Base-by-base conservation (phyloP, 2,113 vertebrate species). In the Naja naja region DNA sequence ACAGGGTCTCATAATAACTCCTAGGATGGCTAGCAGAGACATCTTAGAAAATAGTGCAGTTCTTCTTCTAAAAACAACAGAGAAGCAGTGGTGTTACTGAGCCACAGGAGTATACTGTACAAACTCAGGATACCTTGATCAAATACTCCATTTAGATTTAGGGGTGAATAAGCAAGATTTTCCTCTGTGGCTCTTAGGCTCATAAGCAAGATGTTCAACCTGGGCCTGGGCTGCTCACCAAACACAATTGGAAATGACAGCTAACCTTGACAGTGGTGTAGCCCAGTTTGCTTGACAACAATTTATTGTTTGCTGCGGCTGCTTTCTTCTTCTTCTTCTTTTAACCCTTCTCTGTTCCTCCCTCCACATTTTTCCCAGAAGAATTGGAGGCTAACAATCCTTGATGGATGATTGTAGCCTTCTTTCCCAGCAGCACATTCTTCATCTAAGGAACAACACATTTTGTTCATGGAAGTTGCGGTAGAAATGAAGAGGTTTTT, bases 361-460 rank as follows among this genome's bases (percentile, higher is more conserved):
- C 88, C 10, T 91, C 11, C 87, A 34, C 52, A 3, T 4, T 92
- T 93, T 94, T 87, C 49, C 55, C 93, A 94, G 89, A 94, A 94
- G 93, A 93, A 90, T 86, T 81, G 95, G 93, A 96, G 3, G 47
- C 91, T 95, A 95, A 95, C 91, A 95, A 34, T 96, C 96, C 95
- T 95, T 97, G 93, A 96, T 94, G 90, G 92, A 96, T 95, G 69
- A 93, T 60, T 95, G 47, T 30, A 92, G 94, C 64, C 94, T 93
- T 3, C 14, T 93, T 96, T 96, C 96, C 85, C 93, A 96, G 93
- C 93, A 96, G 92, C 47, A 87, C 93, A 94, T 96, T 95, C 95
- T 97, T 97, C 92, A 89, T 34, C 8, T 87, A 94, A 81, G 52
- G 60, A 96, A 88, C 89, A 96, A 94, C 91, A 94, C 54, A 91